Percentiles rank a stretch among this genome's conserved stretches.
Conservation (phyloP, 2,888 invertebrate genomes). For the Timema podura region DNA sequence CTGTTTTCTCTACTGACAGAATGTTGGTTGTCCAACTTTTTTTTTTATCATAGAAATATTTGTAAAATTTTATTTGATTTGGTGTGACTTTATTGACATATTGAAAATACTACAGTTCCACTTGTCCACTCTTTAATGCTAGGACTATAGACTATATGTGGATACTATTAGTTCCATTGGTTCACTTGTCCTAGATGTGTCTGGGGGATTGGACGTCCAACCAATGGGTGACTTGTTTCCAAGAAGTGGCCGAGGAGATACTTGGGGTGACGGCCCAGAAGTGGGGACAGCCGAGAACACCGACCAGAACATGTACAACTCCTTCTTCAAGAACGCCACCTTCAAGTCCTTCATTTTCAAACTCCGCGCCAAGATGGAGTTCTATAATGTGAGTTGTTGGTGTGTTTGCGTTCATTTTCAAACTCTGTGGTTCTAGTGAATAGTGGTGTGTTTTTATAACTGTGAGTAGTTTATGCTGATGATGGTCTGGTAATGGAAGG, state of each 20-base stretch:
- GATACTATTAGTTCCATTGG: too few species aligned
- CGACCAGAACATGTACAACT: slow-evolving; percentile 61
- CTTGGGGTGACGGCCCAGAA: slow-evolving; percentile 65
- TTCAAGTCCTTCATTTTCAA: slow-evolving; percentile 81
- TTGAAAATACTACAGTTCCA: slow-evolving; percentile 19
- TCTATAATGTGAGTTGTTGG: slow-evolving; percentile 66
- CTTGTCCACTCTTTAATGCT: background rate
- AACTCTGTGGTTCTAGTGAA: background rate
- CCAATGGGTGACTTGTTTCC: slow-evolving; percentile 90
- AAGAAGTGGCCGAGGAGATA: slow-evolving; percentile 73
- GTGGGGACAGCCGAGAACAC: slow-evolving; percentile 62
- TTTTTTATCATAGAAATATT: too few species aligned
- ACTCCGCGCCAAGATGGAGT: slow-evolving; percentile 84
- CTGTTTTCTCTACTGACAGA: too few species aligned
- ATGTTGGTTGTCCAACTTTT: too few species aligned
- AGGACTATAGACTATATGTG: too few species aligned
- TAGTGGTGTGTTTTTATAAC: background rate
- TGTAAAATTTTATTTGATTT: slow-evolving; percentile 1
- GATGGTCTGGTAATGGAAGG: background rate
- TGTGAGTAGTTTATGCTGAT: background rate
- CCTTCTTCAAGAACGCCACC: slow-evolving; percentile 66
- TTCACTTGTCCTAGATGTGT: slow-evolving; percentile 58
- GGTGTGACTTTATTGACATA: slow-evolving; percentile 6
- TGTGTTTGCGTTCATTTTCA: background rate
- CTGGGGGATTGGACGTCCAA: slow-evolving; percentile 84